Conservation (phyloP, 2,888 invertebrate species). For the Tenthredo scrophulariae region DNA sequence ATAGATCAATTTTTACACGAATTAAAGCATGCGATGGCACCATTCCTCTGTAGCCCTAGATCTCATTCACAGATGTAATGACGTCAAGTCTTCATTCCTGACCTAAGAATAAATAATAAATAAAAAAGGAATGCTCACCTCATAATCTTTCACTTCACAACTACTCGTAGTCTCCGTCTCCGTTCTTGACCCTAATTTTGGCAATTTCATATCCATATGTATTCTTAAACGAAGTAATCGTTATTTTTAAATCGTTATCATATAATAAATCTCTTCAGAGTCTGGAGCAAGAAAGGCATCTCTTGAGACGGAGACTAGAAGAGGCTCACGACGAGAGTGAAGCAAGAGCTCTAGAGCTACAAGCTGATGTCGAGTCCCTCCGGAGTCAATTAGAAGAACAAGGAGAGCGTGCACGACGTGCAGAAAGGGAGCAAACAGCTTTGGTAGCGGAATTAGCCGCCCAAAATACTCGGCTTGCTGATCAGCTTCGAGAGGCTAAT, state of each 20-base stretch:
- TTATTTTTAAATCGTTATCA: not conserved
- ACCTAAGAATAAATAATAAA: not conserved
- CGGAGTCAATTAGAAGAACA: conserved; percentile 86
- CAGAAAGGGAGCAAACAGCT: conserved; percentile 89
- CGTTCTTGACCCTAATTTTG: conserved; percentile 18
- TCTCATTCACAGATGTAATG: conserved; percentile 22
- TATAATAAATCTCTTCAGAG: conserved; percentile 82
- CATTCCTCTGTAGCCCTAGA: conserved; percentile 9
- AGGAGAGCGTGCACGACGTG: conserved; percentile 79
- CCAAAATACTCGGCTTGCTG: conserved; percentile 92
- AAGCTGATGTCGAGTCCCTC: conserved; percentile 91
- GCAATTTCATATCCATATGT: conserved; percentile 39
- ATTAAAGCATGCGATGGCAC: not conserved
- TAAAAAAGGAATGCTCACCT: not conserved
- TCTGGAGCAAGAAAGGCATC: conserved; percentile 95
- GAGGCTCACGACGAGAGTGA: conserved; percentile 94
- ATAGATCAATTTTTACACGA: conserved; percentile 29
- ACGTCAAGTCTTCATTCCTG: not conserved
- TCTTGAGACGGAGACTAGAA: conserved; percentile 90
- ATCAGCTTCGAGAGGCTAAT: conserved; percentile 91
- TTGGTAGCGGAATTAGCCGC: conserved; percentile 92
- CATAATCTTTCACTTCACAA: not conserved
- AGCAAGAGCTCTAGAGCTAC: conserved; percentile 90
- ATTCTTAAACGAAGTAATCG: not conserved
- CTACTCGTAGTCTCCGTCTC: not conserved